A percentile compares a stretch with the other conserved stretches of the same genome.
These are phyloP conservation scores for Amazona guildingii DNA, from an alignment of 2,113 vertebrate genomes.

Conservation along the genomic window DNA sequence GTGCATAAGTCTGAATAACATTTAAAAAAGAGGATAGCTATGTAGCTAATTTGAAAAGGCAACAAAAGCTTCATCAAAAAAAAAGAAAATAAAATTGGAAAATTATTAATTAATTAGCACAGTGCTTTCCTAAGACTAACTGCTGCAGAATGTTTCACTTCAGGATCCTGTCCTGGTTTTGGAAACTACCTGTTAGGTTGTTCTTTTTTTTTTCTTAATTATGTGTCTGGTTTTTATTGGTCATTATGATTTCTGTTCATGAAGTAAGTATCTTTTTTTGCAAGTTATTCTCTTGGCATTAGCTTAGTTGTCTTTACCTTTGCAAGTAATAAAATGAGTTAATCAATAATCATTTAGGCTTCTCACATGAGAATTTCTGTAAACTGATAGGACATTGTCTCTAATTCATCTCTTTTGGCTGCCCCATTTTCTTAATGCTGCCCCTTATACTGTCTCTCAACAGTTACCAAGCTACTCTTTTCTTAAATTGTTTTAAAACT, in stretches of 20 bases:
- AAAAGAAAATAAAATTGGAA: not conserved
- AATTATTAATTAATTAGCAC: not conserved
- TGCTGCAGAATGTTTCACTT: not conserved
- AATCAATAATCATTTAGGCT: not conserved
- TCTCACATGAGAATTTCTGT: not conserved
- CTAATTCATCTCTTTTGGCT: not conserved
- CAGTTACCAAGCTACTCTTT: not conserved
- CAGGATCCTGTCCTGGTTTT: not conserved
- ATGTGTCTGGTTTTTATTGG: not conserved
- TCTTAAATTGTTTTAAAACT: not conserved
- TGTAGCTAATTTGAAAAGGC: not conserved
- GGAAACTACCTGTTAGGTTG: not conserved
- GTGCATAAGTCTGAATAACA: not conserved
- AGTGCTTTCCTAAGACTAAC: not conserved
- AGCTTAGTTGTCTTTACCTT: not conserved
- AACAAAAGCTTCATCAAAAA: not conserved
- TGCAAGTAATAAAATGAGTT: not conserved
- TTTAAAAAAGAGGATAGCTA: not conserved
- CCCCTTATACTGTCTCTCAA: not conserved
- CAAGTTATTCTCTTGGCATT: not conserved
- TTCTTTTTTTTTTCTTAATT: not conserved
- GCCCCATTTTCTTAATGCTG: not conserved
- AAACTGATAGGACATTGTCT: not conserved
- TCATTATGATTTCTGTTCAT: not conserved
- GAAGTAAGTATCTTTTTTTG: not conserved